These are phyloP conservation scores for Furcula furcula DNA, from an alignment of 2,888 invertebrate species.

Conservation along the genomic window DNA sequence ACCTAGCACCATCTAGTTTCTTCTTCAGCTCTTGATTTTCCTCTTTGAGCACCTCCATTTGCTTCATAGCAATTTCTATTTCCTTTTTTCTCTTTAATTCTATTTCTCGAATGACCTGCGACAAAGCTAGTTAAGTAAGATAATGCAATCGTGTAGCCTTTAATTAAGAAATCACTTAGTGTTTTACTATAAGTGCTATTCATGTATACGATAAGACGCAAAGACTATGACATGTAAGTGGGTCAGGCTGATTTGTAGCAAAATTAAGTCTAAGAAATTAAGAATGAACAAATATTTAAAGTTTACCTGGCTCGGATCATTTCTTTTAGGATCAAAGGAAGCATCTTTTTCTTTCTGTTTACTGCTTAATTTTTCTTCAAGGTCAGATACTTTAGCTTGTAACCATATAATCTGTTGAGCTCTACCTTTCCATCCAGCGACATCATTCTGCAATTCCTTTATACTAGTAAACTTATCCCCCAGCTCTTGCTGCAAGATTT, in stretches of 20 bases:
- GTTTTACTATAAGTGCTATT: too few species aligned
- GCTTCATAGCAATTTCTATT: slow-evolving; percentile 82
- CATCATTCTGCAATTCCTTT: slow-evolving; percentile 79
- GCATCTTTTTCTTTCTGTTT: slow-evolving; percentile 46
- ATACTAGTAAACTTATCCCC: slow-evolving; percentile 87
- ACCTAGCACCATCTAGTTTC: slow-evolving; percentile 85
- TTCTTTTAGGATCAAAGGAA: slow-evolving; percentile 45
- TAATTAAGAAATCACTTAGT: too few species aligned
- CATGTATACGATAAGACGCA: too few species aligned
- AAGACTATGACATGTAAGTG: too few species aligned
- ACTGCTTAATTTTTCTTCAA: slow-evolving; percentile 83
- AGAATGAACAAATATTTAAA: too few species aligned
- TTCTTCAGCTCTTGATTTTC: slow-evolving; percentile 82
- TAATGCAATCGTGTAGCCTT: too few species aligned
- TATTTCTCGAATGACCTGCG: slow-evolving; percentile 71
- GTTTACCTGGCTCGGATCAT: slow-evolving; percentile 59
- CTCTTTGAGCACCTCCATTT: slow-evolving; percentile 76
- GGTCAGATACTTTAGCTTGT: slow-evolving; percentile 85
- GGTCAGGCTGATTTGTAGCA: too few species aligned
- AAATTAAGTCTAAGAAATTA: too few species aligned
- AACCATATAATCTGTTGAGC: slow-evolving; percentile 88
- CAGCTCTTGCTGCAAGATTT: slow-evolving; percentile 87
- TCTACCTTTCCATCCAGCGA: slow-evolving; percentile 88
- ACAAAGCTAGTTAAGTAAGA: slow-evolving; percentile 4
- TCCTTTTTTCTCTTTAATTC: slow-evolving; percentile 81